phyloP scores from a whole-genome alignment of 2,888 invertebrate species.

The Synanthedon andrenaeformis region DNA sequence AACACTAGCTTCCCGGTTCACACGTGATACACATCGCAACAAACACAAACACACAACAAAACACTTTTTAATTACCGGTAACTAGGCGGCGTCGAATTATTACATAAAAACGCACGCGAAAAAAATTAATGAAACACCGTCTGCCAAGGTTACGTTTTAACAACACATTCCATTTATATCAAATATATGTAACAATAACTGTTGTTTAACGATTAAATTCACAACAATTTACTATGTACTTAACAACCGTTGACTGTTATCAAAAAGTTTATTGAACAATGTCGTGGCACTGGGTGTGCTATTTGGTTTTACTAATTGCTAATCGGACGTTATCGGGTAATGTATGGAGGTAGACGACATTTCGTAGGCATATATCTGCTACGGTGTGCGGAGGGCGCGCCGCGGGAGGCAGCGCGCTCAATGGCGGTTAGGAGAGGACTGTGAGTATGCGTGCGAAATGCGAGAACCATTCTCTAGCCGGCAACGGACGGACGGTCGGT shows the following conservation, averaged over 20 bases:
- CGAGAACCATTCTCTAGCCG: constrained; percentile 12
- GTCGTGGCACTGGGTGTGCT: constrained; percentile 40
- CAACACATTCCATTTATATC: constrained; percentile 48
- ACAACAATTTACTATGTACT: constrained; percentile 29
- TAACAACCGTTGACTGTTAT: constrained; percentile 10
- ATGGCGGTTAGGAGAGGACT: constrained; percentile 63
- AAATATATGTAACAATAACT: constrained; percentile 11
- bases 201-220: constrained; percentile 19
- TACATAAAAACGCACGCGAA: constrained; percentile 27
- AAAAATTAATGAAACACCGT: constrained; percentile 29
- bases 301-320: constrained; percentile 47
- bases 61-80: constrained; percentile 33
- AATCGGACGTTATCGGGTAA: constrained; percentile 47
- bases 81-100: constrained; percentile 12
- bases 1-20: constrained; percentile 37
- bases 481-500: constrained; percentile 3
- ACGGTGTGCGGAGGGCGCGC: constrained; percentile 47
- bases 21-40: constrained; percentile 27
- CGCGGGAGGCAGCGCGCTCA: constrained; percentile 64
- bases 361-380: constrained; percentile 55
- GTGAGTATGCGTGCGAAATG: constrained; percentile 34
- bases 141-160: constrained; percentile 49
- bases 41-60: constrained; percentile 28
- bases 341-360: constrained; percentile 49
- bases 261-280: constrained; percentile 4